Base-by-base conservation (phyloP, 2,888 invertebrate species). In the Thalpophila matura region DNA sequence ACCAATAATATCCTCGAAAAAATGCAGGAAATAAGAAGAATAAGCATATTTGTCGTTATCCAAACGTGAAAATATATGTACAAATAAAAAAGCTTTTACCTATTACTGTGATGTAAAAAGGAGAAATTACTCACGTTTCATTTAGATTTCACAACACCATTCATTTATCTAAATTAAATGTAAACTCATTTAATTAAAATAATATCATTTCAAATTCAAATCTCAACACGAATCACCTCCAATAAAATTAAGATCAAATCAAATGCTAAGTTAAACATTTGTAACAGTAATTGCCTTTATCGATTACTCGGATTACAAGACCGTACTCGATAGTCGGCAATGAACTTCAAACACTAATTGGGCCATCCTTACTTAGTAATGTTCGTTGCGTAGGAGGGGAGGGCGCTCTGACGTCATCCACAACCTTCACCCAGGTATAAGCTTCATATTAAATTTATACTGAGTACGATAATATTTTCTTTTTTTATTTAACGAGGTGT, bases 391-490 rank as follows among this genome's bases (percentile, higher is more conserved):
- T 68, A 50, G 70, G 77, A 46, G 66, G 75, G 59, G 66, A 58
- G 60, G 64, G 61, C 54, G 50, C 24, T 14, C 64, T 85, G 83
- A 85, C 86, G 85, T 86, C 86, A 86, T 76, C 14, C 55, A 40
- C 58, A 81, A 81, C 83, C 84, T 85, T 80, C 80, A 66, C 65
- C 71, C 68, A 76, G 73, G 67, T 60, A 69, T 61, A 69, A 65
- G 73, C 66, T 66, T 77, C 78, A 71, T 83, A 81, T 82, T 74
- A 81, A 82, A 83, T 83, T 75, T 77, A 82, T 69, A 74, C 72
- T 54, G 72, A 68, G 54, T 42, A 74, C 66, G 67, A 74, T 75
- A 70, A 67, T 76, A 70, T 68, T 69, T 67, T 56, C 47, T 63
- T 74, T 74, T 73, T 82, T 71, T 67, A 67, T 73, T 58, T 73